Conservation (phyloP, 2,888 invertebrate species). For the Tetramorium bicarinatum region DNA sequence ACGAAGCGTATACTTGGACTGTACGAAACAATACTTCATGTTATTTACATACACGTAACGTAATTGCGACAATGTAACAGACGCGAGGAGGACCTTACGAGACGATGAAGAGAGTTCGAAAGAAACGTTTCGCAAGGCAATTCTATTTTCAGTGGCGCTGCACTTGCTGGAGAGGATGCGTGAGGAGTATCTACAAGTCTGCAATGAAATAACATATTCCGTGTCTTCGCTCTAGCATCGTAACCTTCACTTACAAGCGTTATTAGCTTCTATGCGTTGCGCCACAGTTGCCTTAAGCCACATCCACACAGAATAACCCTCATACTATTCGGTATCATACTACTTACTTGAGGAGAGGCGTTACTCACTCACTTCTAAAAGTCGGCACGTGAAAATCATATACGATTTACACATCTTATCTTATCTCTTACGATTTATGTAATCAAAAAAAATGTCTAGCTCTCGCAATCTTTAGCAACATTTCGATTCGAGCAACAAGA, state of each 20-base stretch:
- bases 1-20: neutral
- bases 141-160: conserved; percentile 34
- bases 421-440: neutral
- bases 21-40: neutral
- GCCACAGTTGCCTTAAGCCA: conserved; percentile 28
- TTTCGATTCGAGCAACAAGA: neutral
- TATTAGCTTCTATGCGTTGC: conserved; percentile 44
- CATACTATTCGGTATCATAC: no score
- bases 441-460: neutral
- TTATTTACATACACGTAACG: neutral
- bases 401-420: neutral
- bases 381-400: neutral
- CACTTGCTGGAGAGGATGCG: conserved; percentile 38
- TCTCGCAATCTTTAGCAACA: neutral
- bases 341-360: neutral
- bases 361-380: neutral
- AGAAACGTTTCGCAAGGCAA: conserved; percentile 11
- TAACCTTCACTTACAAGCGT: conserved; percentile 43
- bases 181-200: neutral
- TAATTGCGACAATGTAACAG: conserved; percentile 16
- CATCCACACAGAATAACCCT: conserved; percentile 1
- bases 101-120: neutral
- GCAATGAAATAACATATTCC: conserved; percentile 46
- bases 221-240: conserved; percentile 44
- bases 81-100: neutral